Evolutionary conservation across 2,888 invertebrate genomes (phyloP).

Genomic region (Arge pagana): DNA sequence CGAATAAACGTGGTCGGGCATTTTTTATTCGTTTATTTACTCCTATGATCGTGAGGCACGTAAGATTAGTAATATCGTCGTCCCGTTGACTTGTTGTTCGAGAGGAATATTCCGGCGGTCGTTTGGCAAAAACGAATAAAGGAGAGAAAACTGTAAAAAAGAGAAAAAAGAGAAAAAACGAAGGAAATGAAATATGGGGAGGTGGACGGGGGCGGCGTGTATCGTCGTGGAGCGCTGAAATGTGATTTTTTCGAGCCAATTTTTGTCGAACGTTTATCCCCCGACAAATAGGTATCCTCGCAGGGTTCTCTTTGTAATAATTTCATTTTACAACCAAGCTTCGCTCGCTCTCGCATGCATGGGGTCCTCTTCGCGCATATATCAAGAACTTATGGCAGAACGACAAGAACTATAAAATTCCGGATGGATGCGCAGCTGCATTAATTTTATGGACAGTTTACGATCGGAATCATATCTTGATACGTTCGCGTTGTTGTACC

Average conservation of each 20-base stretch:
- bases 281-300: neutral
- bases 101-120: constrained; percentile 1
- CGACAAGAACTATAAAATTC: constrained; percentile 32
- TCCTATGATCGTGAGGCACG: too few relatives aligned
- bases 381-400: too few relatives aligned
- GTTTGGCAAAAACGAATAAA: constrained; percentile 19
- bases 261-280: neutral
- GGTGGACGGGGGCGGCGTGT: constrained; percentile 22
- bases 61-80: too few relatives aligned
- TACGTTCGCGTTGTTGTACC: constrained; percentile 18
- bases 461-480: constrained; percentile 31
- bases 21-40: too few relatives aligned
- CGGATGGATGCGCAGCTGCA: constrained; percentile 30
- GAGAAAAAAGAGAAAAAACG: constrained; percentile 34
- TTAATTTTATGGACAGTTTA: constrained; percentile 35
- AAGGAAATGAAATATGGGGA: constrained; percentile 35
- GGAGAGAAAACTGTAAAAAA: constrained; percentile 26
- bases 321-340: too few relatives aligned
- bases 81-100: neutral
- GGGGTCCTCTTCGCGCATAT: too few relatives aligned
- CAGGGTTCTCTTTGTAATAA: neutral
- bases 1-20: too few relatives aligned
- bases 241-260: neutral
- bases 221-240: too few relatives aligned
- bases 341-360: too few relatives aligned